Evolutionary conservation across 2,797 vertebrate genomes (phyloP).

Genomic region (Dendrocincla fuliginosa): DNA sequence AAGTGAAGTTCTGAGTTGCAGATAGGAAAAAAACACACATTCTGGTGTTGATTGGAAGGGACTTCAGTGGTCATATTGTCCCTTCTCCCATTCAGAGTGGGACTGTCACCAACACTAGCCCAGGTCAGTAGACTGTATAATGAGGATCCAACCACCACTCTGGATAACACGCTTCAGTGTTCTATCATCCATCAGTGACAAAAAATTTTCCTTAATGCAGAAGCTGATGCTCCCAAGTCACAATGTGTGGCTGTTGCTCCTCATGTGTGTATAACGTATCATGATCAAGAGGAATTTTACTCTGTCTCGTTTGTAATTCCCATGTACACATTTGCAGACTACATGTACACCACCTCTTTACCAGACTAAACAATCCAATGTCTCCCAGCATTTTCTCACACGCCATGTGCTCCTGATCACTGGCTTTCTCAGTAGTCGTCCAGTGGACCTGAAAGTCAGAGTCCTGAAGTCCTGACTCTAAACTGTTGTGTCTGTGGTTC

Average conservation of each 20-base stretch:
- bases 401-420: fast-evolving
- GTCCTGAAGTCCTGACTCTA: not conserved
- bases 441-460: not conserved
- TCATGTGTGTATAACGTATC: not conserved
- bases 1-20: not conserved
- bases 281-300: not conserved
- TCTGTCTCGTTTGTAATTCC: not conserved
- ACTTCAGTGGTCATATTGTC: not conserved
- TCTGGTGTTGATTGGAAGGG: not conserved
- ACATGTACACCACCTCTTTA: not conserved
- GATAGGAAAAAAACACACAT: not conserved
- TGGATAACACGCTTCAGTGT: not conserved
- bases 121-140: not conserved
- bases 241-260: not conserved
- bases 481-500: not conserved
- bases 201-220: not conserved
- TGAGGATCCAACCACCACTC: not conserved
- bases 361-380: not conserved
- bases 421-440: not conserved
- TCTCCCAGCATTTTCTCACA: not conserved
- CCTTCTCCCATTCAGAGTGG: not conserved
- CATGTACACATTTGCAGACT: fast-evolving
- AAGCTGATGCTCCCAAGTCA: not conserved
- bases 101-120: not conserved
- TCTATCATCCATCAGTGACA: not conserved